These are phyloP conservation scores for Apeltes quadracus DNA, from an alignment of 2,113 vertebrate genomes.

Conservation along the genomic window DNA sequence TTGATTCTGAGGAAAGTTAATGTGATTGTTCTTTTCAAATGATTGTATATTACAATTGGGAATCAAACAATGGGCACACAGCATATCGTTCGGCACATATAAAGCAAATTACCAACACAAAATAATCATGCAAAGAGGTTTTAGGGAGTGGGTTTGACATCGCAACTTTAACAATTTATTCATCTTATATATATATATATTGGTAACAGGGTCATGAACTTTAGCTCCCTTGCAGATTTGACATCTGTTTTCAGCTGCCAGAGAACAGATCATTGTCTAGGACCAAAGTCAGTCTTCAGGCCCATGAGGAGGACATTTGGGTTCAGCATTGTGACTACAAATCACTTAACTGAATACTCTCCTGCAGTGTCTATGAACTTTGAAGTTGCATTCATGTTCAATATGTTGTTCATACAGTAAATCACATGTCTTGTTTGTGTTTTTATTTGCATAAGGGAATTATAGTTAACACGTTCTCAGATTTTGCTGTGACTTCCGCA, in stretches of 20 bases:
- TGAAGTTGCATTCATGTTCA: not conserved
- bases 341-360: not conserved
- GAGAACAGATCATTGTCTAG: not conserved
- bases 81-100: not conserved
- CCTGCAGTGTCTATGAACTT: not conserved
- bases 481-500: not conserved
- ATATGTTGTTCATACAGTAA: not conserved
- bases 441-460: not conserved
- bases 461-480: not conserved
- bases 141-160: not conserved
- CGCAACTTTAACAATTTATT: not conserved
- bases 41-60: not conserved
- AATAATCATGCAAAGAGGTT: not conserved
- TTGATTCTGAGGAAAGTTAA: not conserved
- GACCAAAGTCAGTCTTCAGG: not conserved
- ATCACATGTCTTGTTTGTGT: not conserved
- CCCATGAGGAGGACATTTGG: not conserved
- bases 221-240: not conserved
- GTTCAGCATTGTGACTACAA: not conserved
- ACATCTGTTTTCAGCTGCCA: not conserved
- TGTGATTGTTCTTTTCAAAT: no score
- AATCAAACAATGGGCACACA: not conserved
- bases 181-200: no score
- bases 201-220: not conserved
- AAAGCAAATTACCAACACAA: constrained; percentile 8